Evolutionary conservation across 2,113 vertebrate genomes (phyloP), one percentile per base, ranked within the genome.

Genomic region (Cichladusa arquata): DNA sequence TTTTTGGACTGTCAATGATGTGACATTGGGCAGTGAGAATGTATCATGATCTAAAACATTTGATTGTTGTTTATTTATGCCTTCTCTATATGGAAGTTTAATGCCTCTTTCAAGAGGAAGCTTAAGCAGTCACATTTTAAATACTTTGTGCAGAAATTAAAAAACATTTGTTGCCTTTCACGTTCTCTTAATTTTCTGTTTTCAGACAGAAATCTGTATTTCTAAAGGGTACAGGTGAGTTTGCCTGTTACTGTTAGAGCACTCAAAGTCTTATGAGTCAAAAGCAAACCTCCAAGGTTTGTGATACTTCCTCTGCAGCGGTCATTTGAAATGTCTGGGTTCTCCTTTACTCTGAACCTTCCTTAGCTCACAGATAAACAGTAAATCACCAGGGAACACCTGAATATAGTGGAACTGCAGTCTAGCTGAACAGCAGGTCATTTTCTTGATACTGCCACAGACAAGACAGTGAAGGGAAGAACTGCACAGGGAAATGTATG

Each of bases 1-100:
- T 90, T 96, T 77, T 56, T 94, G 93, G 81, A 54, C 64, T 94
- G 67, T 34, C 56, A 61, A 65, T 74, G 65, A n/a, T 81, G 57
- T 80, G 84, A 76, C 6, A 6, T 51, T 61, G 64, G 38, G 69
- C 74, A 86, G 14, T 82, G 47, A 64, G 23, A 86, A 64, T 14
- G 11, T 36, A 57, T 33, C 42, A 19, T 45, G 60, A 51, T 31
- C 33, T 10, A 77, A 78, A 74, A 70, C 11, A 60, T 67, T 80
- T 48, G 11, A 65, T 48, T 83, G 29, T 38, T 83, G 42, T 51
- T 90, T 83, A 42, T 71, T 86, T 86, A 53, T 88, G 64, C 57
- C 31, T 74, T 76, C 81, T 67, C 29, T 79, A 20, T 60, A 47
- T 72, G 40, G 17, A 66, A 70, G 10, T 54, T 66, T 45, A 81